These are phyloP conservation scores for Tubulanus polymorphus DNA, from an alignment of 2,888 invertebrate genomes.

Conservation along the genomic window DNA sequence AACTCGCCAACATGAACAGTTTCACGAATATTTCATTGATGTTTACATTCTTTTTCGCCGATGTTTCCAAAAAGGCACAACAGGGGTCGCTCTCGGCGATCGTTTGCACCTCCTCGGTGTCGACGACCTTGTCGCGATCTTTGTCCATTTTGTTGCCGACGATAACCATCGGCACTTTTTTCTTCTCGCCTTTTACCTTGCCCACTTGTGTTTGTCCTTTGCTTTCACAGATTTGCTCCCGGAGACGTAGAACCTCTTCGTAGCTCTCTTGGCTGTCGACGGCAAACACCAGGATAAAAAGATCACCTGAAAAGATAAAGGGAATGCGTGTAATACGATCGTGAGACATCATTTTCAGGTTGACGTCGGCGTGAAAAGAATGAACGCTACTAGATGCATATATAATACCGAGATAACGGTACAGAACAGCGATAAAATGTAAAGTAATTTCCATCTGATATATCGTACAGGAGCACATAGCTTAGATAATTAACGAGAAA, in stretches of 20 bases:
- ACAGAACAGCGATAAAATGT: too few relatives aligned
- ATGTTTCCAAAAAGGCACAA: slow-evolving; percentile 77
- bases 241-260: slow-evolving; percentile 42
- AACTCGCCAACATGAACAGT: slow-evolving; percentile 74
- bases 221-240: slow-evolving; percentile 45
- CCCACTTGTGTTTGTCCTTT: slow-evolving; percentile 33
- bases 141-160: slow-evolving; percentile 84
- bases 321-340: too few relatives aligned
- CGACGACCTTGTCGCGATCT: slow-evolving; percentile 69
- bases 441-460: too few relatives aligned
- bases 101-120: slow-evolving; percentile 71
- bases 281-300: slow-evolving; percentile 47
- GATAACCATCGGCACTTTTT: slow-evolving; percentile 75
- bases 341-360: too few relatives aligned
- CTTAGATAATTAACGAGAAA: too few relatives aligned
- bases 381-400: too few relatives aligned
- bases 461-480: too few relatives aligned
- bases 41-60: slow-evolving; percentile 75
- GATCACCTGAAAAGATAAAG: slow-evolving; percentile 58
- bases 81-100: slow-evolving; percentile 74
- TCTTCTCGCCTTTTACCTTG: slow-evolving; percentile 55
- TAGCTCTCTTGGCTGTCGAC: slow-evolving; percentile 46
- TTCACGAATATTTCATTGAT: slow-evolving; percentile 82
- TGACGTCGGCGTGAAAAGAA: too few relatives aligned
- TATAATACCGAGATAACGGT: too few relatives aligned